These are phyloP conservation scores for Agapetus fuscipes DNA, from an alignment of 2,888 invertebrate species.

Conservation along the genomic window DNA sequence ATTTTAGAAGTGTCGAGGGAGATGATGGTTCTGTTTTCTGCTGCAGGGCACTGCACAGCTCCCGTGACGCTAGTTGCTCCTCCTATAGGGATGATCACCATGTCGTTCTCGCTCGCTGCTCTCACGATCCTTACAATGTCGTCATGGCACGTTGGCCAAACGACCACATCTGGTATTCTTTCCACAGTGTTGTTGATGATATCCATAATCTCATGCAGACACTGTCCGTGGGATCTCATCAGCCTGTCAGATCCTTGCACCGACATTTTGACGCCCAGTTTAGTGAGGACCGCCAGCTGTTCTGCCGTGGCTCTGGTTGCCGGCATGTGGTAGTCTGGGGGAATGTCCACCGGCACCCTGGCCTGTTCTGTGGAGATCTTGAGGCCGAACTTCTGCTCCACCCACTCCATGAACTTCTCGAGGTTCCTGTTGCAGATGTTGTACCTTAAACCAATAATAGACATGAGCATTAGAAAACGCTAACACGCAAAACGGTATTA, in stretches of 20 bases:
- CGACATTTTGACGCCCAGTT: slow-evolving; percentile 46
- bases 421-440: too few relatives aligned
- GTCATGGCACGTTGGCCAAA: slow-evolving; percentile 83
- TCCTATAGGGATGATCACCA: slow-evolving; percentile 88
- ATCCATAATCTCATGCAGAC: slow-evolving; percentile 77
- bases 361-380: too few relatives aligned
- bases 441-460: too few relatives aligned
- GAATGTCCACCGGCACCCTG: slow-evolving; percentile 23
- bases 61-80: slow-evolving; percentile 92
- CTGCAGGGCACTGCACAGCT: slow-evolving; percentile 71
- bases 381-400: too few relatives aligned
- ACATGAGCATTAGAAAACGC: too few relatives aligned
- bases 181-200: slow-evolving; percentile 66
- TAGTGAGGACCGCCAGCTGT: slow-evolving; percentile 41
- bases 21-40: slow-evolving; percentile 72
- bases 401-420: too few relatives aligned
- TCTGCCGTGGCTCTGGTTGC: slow-evolving; percentile 42
- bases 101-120: slow-evolving; percentile 60
- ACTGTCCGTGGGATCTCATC: slow-evolving; percentile 86
- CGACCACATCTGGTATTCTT: slow-evolving; percentile 86
- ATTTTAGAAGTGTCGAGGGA: slow-evolving; percentile 91
- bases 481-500: too few relatives aligned
- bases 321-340: slow-evolving; percentile 24
- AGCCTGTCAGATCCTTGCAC: slow-evolving; percentile 62
- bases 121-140: slow-evolving; percentile 74